phyloP scores from a whole-genome alignment of 2,888 invertebrate species.

The Amblyjoppa proteus region DNA sequence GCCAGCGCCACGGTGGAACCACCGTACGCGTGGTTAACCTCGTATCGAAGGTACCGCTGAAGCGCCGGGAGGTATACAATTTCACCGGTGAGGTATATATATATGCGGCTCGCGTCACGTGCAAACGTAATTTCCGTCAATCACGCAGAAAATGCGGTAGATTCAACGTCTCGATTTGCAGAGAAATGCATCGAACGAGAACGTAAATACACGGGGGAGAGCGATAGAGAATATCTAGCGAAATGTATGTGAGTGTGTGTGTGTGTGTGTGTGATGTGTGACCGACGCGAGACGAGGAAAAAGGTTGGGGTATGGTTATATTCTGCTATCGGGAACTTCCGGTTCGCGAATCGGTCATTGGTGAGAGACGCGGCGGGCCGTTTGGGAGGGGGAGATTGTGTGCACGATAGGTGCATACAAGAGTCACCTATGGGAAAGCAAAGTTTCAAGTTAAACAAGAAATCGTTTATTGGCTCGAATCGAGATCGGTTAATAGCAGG shows the following conservation, averaged over 20 bases:
- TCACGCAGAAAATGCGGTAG: slow-evolving; percentile 22
- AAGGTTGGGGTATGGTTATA: not conserved
- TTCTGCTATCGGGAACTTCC: slow-evolving; percentile 53
- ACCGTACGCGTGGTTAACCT: slow-evolving; percentile 21
- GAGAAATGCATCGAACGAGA: slow-evolving; percentile 13
- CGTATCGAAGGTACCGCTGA: no score
- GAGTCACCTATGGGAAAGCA: no score
- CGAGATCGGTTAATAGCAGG: no score
- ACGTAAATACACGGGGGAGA: not conserved
- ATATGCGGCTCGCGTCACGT: not conserved
- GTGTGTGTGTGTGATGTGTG: not conserved
- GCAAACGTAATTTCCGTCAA: slow-evolving; percentile 25
- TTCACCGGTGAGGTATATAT: no score
- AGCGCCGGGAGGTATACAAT: no score
- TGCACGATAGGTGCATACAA: no score
- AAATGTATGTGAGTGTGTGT: not conserved
- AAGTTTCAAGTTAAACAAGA: no score
- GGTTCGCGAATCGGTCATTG: slow-evolving; percentile 62
- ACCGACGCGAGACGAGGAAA: not conserved
- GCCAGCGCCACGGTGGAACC: not conserved
- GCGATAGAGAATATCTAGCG: slow-evolving; percentile 8
- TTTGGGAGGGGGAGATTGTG: no score
- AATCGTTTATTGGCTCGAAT: no score
- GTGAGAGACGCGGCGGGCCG: not conserved
- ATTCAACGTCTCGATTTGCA: slow-evolving; percentile 23